Base-by-base conservation (phyloP, 2,113 vertebrate species). In the Psittacara wagleri region DNA sequence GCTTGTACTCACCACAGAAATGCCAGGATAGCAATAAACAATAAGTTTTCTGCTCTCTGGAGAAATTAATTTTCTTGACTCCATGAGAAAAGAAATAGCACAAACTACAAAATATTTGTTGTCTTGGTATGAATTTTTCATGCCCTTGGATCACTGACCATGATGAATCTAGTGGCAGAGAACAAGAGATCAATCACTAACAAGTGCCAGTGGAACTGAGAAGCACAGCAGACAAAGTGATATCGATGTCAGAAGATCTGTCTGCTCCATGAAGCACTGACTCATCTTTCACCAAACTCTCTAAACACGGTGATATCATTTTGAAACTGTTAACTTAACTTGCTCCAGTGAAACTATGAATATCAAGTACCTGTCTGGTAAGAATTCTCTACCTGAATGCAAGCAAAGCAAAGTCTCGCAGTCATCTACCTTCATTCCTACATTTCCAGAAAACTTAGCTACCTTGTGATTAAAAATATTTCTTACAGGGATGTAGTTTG, bases 151-250 rank as follows among this genome's bases (percentile, higher is more conserved):
- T 89, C 15, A 23, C 81, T 92, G 94, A 80, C 67, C 11, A 0
- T 89, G 88, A 89, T 94, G 70, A 94, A 95, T 95, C 80, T 69
- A 94, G 86, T 70, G 54, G 69, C 77, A 95, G 44, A 87, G 88
- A 94, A 88, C 67, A 96, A 70, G 86, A 87, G 70, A 95, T 95
- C 95, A 92, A 69, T 91, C 94, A 96, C 19, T 67, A 88, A 48
- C 39, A 84, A 87, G 68, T 43, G 83, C 52, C 81, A 69, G 31
- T 0, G 7, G 70, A 90, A 93, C 54, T 31, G 43, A 77, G 74
- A 67, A 80, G 69, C 67, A 43, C 13, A 10, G 73, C 54, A 93
- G 88, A 92, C 44, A 85, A 88, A 92, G 33, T 57, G 83, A 91
- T 92, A 62, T 31, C 5, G 3, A 76, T 89, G 91, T 91, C 91